Base-by-base conservation (phyloP, 2,797 vertebrate species). In the Centropyge bicolor region DNA sequence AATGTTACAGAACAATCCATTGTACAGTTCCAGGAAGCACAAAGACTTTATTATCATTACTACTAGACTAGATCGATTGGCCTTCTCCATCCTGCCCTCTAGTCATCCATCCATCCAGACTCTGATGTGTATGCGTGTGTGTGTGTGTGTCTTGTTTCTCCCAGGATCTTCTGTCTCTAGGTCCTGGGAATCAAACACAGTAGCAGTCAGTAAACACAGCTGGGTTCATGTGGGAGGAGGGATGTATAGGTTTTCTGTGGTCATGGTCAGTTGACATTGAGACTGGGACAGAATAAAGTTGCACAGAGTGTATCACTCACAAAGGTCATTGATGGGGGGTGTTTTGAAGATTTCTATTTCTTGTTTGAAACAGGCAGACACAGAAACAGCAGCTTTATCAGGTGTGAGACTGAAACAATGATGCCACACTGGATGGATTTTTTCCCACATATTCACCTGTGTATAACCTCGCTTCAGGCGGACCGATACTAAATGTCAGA, bases 161-260 rank as follows among this genome's bases (percentile, higher is more conserved):
- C 77, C 88, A 90, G 81, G 88, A 81, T 91, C 85, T 79, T 67
- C 74, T 82, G 74, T 70, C 66, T 78, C 24, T 70, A 52, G 85
- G 86, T 86, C 86, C 84, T 92, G 88, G 88, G 90, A 93, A 92
- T 91, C 75, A 81, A 88, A 82, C 63, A 54, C 64, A 87, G 73
- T 46, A 70, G 71, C 76, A 76, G 48, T 77, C 83, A 82, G 85
- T 81, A 93, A 93, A 91, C 85, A 91, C 81, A 83, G 77, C 78
- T 79, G 72, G 59, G 74, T 75, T 88, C 73, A 55, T 64, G 76
- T 74, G 64, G 65, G 75, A 7, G 55, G 45, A 51, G 27, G 48
- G 68, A 54, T 59, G 10, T 81, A 76, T 63, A 81, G 66, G 54
- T 88, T 89, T 66, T 27, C 55, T 74, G 49, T 63, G 75, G 82